A percentile compares a stretch with the other conserved stretches of the same genome.
Conservation (phyloP, 2,113 vertebrate genomes). For the Nycticryphes semicollaris region DNA sequence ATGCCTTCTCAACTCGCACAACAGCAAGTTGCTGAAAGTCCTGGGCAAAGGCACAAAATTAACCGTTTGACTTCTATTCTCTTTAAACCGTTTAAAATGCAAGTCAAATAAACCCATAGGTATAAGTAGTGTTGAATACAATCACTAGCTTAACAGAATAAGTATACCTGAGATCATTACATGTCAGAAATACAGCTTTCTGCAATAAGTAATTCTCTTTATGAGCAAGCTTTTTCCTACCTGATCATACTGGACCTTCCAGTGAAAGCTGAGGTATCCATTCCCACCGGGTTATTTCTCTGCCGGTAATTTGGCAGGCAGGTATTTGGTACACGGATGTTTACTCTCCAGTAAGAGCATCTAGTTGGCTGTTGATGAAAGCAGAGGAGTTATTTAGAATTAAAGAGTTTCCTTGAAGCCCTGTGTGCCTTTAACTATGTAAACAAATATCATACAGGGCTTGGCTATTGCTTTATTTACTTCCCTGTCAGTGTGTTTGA, state of each 20-base stretch:
- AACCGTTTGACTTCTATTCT: background rate
- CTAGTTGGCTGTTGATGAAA: constrained; percentile 18
- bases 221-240: background rate
- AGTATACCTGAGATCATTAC: background rate
- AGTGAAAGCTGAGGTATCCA: background rate
- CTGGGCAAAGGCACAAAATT: background rate
- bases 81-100: background rate
- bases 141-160: background rate
- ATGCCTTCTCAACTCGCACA: background rate
- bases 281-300: background rate
- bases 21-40: background rate
- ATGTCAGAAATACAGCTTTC: background rate
- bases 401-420: background rate
- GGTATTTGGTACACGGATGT: background rate
- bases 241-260: background rate
- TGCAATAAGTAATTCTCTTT: background rate
- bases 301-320: fast-evolving
- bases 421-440: background rate
- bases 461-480: constrained; percentile 7
- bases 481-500: background rate
- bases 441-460: constrained; percentile 3
- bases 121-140: background rate
- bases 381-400: background rate
- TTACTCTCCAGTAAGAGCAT: background rate
- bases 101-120: background rate